phyloP scores from a whole-genome alignment of 2,888 invertebrate genomes.

The Zonitis immaculata region DNA sequence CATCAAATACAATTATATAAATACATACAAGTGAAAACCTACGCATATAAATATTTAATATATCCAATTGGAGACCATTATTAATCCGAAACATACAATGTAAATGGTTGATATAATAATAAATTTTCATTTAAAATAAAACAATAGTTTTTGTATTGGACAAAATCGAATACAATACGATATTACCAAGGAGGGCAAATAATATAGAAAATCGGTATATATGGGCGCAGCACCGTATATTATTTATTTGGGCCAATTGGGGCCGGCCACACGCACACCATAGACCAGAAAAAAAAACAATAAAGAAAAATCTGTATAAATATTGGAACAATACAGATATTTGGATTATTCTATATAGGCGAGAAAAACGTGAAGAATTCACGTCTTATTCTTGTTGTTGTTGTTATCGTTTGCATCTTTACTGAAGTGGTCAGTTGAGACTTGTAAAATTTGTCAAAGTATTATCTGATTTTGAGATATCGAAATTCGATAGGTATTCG shows the following conservation, averaged over 20 bases:
- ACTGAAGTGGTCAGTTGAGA: not conserved
- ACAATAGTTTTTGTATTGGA: conserved; percentile 25
- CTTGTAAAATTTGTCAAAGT: not conserved
- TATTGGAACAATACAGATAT: too few species aligned
- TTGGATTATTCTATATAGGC: not conserved
- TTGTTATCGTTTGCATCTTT: not conserved
- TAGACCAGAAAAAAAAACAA: not conserved
- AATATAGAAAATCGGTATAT: not conserved
- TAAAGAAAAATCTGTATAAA: too few species aligned
- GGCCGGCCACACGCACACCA: not conserved
- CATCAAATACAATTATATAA: conserved; percentile 29
- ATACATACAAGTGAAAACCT: conserved; percentile 22
- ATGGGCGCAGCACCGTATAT: not conserved
- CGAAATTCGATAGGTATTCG: not conserved
- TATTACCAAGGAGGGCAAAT: not conserved
- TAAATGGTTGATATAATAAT: conserved; percentile 26
- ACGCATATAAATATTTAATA: conserved; percentile 29
- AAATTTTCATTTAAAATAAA: conserved; percentile 29
- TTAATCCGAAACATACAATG: conserved; percentile 25
- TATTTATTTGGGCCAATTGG: not conserved
- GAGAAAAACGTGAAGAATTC: not conserved
- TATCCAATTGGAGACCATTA: conserved; percentile 26
- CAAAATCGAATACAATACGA: conserved; percentile 7
- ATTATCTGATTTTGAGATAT: not conserved
- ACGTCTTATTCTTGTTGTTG: not conserved